Evolutionary conservation across 2,113 vertebrate species (phyloP), one percentile per base, ranked within the genome.

Genomic region (Scomber japonicus): DNA sequence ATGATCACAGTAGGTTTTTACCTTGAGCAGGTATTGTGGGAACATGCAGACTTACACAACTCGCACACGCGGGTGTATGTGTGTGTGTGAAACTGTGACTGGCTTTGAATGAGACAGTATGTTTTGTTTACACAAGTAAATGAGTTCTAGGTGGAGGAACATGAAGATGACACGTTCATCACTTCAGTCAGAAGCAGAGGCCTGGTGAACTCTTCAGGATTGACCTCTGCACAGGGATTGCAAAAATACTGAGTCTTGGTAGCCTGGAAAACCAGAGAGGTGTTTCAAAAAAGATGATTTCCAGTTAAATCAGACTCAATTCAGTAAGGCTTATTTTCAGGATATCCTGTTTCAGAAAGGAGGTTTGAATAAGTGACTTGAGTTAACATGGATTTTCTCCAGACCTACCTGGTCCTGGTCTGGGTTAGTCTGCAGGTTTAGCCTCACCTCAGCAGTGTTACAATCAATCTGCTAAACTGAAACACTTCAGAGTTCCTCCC

Each of bases 21-120:
- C 69, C 8, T 68, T 63, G 4, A 2, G 45, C 69, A 74, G 72
- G 81, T 84, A 69, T 76, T 10, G 14, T 27, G 46, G 68, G 63
- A 79, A 80, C 30, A n/a, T 72, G 78, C 82, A 89, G 88, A 88
- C 67, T 89, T 66, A 77, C 21, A 8, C 16, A 8, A 35, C 31
- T 16, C 86, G 3, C 24, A 3, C 24, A 2, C 24, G 24, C 3
- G 24, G 2, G 24, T 27, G 24, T 35, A 4, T 7, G 31, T 35
- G 35, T 40, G 35, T 9, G 56, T 17, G 40, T 16, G 11, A 27
- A 27, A 64, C 12, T 65, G 21, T 62, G 31, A 56, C 64, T 45
- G 71, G 40, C 16, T 54, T 30, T 3, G 56, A 62, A 53, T 60
- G 21, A 76, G 12, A 55, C 7, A 16, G 35, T 9, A 19, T 40